Evolutionary conservation across 1,140 invertebrate genomes (phyloP).

Genomic region (Zaprionus gabonicus): DNA sequence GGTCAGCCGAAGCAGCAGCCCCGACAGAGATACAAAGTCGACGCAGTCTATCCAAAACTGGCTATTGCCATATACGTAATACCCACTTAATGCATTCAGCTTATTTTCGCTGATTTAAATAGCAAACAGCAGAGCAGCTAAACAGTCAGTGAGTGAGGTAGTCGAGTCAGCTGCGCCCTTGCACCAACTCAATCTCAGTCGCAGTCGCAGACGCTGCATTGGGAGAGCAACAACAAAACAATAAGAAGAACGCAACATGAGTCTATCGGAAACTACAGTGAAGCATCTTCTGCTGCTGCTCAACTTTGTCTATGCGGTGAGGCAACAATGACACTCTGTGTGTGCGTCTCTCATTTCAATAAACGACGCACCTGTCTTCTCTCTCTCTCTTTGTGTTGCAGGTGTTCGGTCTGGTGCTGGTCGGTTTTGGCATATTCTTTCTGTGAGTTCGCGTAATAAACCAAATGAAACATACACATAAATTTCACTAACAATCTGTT

Average conservation of each 20-base stretch:
- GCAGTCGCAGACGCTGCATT: constrained; percentile 26
- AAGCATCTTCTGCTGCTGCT: constrained; percentile 78
- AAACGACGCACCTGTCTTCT: constrained; percentile 9
- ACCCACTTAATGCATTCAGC: constrained; percentile 53
- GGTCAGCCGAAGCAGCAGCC: constrained; percentile 53
- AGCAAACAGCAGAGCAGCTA: constrained; percentile 15
- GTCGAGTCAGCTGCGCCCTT: constrained; percentile 24
- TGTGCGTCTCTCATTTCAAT: background rate
- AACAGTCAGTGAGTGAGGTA: constrained; percentile 10
- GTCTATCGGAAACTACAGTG: constrained; percentile 67
- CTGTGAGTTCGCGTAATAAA: constrained; percentile 26
- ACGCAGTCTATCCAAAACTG: constrained; percentile 44
- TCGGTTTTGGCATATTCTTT: constrained; percentile 77
- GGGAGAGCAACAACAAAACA: constrained; percentile 33
- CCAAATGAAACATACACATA: background rate
- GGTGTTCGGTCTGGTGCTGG: constrained; percentile 69
- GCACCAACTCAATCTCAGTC: constrained; percentile 26
- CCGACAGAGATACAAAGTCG: constrained; percentile 13
- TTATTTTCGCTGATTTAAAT: constrained; percentile 47
- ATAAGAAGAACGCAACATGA: constrained; percentile 48
- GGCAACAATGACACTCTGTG: constrained; percentile 34
- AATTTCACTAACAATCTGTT: background rate
- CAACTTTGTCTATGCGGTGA: constrained; percentile 76
- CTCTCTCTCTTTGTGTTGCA: constrained; percentile 29
- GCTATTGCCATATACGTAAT: constrained; percentile 66